Conservation (phyloP, 2,888 invertebrate genomes). For the Lottia scabra region DNA sequence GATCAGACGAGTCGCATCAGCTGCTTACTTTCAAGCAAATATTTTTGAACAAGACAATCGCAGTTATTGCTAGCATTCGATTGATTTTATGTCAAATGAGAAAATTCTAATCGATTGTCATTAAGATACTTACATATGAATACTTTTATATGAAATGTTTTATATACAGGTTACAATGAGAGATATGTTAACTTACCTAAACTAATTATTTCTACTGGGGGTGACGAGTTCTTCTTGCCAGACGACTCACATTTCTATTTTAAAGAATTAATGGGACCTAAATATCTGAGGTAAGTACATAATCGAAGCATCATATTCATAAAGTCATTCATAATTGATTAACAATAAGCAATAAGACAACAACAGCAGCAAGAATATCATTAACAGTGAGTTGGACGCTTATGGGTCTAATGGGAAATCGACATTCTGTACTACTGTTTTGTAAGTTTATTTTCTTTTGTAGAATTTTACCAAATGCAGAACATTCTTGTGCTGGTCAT, state of each 20-base stretch:
- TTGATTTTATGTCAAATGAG: no score
- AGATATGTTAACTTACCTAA: conserved; percentile 50
- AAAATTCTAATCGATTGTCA: no score
- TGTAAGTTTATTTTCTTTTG: conserved; percentile 6
- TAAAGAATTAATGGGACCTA: conserved; percentile 42
- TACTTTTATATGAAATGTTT: background rate
- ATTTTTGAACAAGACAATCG: no score
- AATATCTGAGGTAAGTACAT: conserved; percentile 43
- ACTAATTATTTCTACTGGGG: conserved; percentile 48
- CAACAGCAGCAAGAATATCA: background rate
- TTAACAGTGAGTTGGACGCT: background rate
- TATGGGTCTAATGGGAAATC: no score
- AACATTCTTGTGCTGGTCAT: conserved; percentile 50
- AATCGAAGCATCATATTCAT: no score
- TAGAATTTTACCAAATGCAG: conserved; percentile 53
- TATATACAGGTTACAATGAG: conserved; percentile 50
- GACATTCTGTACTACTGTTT: no score
- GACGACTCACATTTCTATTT: conserved; percentile 58
- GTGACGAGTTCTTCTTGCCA: conserved; percentile 61
- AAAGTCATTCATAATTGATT: no score
- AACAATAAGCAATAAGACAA: background rate
- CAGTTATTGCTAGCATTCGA: no score
- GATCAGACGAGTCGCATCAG: no score
- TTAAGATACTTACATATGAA: no score
- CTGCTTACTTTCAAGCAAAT: no score